Evolutionary conservation across 2,797 vertebrate species (phyloP), one percentile per base, ranked within the genome.

Genomic region (Borostomias antarcticus): DNA sequence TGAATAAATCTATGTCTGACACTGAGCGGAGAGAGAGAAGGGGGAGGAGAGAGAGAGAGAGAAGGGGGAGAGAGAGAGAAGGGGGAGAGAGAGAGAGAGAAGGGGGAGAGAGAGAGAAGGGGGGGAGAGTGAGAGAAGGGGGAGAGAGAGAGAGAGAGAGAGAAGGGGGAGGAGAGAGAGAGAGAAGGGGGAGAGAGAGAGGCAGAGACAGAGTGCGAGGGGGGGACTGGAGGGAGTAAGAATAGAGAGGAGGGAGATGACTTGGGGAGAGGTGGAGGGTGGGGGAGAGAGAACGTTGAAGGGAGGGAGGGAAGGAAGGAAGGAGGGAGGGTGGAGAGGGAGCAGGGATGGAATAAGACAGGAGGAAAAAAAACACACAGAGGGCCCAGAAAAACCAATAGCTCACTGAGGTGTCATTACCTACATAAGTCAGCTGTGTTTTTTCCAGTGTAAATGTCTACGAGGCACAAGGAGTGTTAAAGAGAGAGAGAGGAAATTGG

Each of bases 1-100:
- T 89, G 95, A 93, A 98, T 98, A 96, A 96, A 98, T 98, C 96
- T 97, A 89, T 93, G 93, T 94, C 94, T 92, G 92, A 92, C 89
- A 88, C 85, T 74, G 71, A 51, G 51, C 40, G 43, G 43, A 26
- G 51, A 66, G 58, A 62, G 15, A 23, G 26, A 17, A 15, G 13
- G 50, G 78, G 76, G 64, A 68, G 60, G 62, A 60, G 5, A 28
- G 53, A n/a, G 48, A 17, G 57, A 7, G 60, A 23, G 47, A n/a
- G 62, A 26, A 28, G 43, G 25, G 51, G 40, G 64, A 56, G 57
- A 68, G 58, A 48, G 68, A 69, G 60, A 76, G 69, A n/a, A n/a
- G n/a, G n/a, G n/a, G n/a, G n/a, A 9, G n/a, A 10, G 35, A 32
- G 21, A 13, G 25, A 51, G 43, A 17, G 47, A 19, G 56, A 48